Percentiles rank a stretch among this genome's conserved stretches.
Evolutionary conservation across 2,113 vertebrate genomes (phyloP).

Genomic region (Pygoscelis adeliae): DNA sequence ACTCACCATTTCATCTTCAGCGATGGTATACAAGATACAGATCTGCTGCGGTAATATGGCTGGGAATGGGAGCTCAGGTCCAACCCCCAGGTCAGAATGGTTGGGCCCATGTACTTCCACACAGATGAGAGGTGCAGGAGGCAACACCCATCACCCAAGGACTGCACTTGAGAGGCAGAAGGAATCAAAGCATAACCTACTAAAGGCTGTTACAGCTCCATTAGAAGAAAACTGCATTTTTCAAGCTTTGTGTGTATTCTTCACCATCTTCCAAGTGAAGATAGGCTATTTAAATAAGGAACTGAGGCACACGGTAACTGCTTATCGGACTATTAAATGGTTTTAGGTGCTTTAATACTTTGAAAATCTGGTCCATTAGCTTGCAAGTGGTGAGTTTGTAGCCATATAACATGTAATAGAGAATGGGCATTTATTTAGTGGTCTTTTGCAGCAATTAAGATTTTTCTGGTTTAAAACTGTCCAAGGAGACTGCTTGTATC

Average conservation of each 20-base stretch:
- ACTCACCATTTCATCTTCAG: neutral
- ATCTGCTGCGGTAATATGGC: neutral
- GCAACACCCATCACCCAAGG: neutral
- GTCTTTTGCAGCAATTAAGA: neutral
- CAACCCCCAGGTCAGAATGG: too few relatives aligned
- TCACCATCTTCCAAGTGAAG: neutral
- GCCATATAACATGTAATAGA: neutral
- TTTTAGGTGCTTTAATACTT: neutral
- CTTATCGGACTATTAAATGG: neutral
- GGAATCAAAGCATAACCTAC: neutral
- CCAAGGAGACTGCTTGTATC: neutral
- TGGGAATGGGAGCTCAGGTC: neutral
- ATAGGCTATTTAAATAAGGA: neutral
- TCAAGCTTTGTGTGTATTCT: neutral
- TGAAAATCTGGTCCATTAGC: neutral
- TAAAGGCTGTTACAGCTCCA: neutral
- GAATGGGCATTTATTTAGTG: neutral
- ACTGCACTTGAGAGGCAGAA: neutral
- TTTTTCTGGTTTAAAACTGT: neutral
- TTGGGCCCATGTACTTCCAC: neutral
- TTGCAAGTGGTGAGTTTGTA: neutral
- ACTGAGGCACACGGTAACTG: neutral
- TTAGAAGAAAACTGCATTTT: neutral
- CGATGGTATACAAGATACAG: fast-evolving
- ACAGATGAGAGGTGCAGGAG: neutral